These are phyloP conservation scores for Anoplius nigerrimus DNA, from an alignment of 2,888 invertebrate genomes.

Conservation along the genomic window DNA sequence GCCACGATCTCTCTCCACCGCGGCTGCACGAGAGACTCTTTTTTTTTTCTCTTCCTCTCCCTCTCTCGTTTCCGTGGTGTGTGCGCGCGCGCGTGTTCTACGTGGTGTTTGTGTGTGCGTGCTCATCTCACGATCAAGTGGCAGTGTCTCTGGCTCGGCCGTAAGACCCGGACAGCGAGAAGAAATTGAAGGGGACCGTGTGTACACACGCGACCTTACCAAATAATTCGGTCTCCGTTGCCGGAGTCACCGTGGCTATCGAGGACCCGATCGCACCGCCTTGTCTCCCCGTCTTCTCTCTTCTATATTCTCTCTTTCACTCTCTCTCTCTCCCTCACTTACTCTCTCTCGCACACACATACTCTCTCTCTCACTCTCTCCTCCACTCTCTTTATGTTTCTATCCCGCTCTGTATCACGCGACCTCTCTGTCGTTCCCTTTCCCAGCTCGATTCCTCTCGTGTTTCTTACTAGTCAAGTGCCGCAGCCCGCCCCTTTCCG, in stretches of 20 bases:
- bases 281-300: constrained; percentile 2
- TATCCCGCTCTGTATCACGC: not conserved
- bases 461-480: constrained; percentile 6
- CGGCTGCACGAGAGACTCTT: constrained; percentile 53
- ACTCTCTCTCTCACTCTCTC: constrained; percentile 23
- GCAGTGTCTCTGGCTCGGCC: constrained; percentile 45
- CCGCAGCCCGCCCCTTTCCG: too few species aligned
- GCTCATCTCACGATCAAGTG: constrained; percentile 32
- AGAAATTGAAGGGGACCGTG: constrained; percentile 16
- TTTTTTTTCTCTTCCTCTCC: constrained; percentile 13
- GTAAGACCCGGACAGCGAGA: constrained; percentile 38
- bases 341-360: constrained; percentile 21
- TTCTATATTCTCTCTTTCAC: constrained; percentile 5
- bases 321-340: constrained; percentile 29
- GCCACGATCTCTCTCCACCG: constrained; percentile 51
- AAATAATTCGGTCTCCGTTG: constrained; percentile 21
- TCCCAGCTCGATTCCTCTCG: constrained; percentile 31
- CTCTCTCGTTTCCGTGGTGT: constrained; percentile 9
- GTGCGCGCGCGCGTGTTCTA: constrained; percentile 12
- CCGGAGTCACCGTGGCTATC: constrained; percentile 35
- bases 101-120: constrained; percentile 40
- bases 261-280: constrained; percentile 30
- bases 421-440: constrained; percentile 26
- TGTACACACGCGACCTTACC: constrained; percentile 8
- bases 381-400: constrained; percentile 10